Evolutionary conservation across 2,888 invertebrate species (phyloP).

Genomic region (Villa cingulata): DNA sequence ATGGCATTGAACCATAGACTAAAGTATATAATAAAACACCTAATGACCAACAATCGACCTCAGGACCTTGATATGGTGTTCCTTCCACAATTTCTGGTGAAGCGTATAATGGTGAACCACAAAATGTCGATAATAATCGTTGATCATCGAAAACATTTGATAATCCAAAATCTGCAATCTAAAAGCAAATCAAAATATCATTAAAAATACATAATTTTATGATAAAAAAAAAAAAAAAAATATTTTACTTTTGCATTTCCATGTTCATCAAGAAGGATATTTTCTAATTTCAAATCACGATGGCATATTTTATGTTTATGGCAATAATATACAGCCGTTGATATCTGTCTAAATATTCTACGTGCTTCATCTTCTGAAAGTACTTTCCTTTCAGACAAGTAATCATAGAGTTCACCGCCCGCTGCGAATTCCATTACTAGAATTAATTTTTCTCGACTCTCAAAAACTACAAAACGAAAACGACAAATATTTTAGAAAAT

Average conservation of each 20-base stretch:
- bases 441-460: slow-evolving; percentile 98
- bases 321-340: slow-evolving; percentile 93
- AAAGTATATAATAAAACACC: slow-evolving; percentile 95
- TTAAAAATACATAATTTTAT: too few species aligned
- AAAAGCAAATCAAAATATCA: slow-evolving; percentile 18
- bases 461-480: slow-evolving; percentile 63
- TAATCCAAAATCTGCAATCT: slow-evolving; percentile 98
- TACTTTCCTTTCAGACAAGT: slow-evolving; percentile 82
- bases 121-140: slow-evolving; percentile 77
- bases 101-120: slow-evolving; percentile 92
- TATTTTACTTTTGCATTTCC: slow-evolving; percentile 79
- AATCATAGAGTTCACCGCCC: slow-evolving; percentile 96
- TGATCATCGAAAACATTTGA: slow-evolving; percentile 92
- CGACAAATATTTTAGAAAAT: slow-evolving; percentile 17
- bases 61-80: slow-evolving; percentile 92
- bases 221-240: too few species aligned
- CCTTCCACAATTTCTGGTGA: slow-evolving; percentile 97
- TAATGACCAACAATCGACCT: slow-evolving; percentile 89
- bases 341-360: slow-evolving; percentile 89
- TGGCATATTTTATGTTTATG: slow-evolving; percentile 98
- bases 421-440: slow-evolving; percentile 99
- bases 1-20: slow-evolving; percentile 99
- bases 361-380: slow-evolving; percentile 84
- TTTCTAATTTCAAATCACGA: slow-evolving; percentile 89
- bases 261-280: slow-evolving; percentile 82